These are phyloP conservation scores for Solenopsis invicta DNA, from an alignment of 1,140 invertebrate species.

Conservation along the genomic window DNA sequence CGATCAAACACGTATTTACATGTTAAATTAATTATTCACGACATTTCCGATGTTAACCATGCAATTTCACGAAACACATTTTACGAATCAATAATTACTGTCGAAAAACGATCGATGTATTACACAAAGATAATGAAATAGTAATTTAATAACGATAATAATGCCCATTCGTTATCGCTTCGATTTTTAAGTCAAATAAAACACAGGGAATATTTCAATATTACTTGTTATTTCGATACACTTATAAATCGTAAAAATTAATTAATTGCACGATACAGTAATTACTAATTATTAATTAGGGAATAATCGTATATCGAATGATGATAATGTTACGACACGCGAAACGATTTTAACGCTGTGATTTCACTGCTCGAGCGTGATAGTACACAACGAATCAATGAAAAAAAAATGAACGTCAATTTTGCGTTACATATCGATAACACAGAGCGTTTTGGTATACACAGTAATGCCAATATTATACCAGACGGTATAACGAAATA, in stretches of 20 bases:
- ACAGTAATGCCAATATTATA: too few relatives aligned
- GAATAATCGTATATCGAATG: background rate
- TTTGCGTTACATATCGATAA: too few relatives aligned
- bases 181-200: background rate
- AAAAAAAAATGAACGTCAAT: too few relatives aligned
- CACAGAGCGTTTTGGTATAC: too few relatives aligned
- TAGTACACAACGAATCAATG: too few relatives aligned
- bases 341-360: too few relatives aligned
- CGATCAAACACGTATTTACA: background rate
- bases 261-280: background rate
- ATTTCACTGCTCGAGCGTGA: too few relatives aligned
- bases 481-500: too few relatives aligned
- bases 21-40: background rate
- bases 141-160: background rate
- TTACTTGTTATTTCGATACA: background rate
- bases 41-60: background rate
- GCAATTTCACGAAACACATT: background rate
- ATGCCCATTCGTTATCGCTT: background rate
- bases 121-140: background rate
- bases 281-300: background rate
- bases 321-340: background rate
- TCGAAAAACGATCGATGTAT: background rate
- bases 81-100: background rate
- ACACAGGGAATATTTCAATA: background rate
- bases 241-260: background rate